Evolutionary conservation across 1,140 invertebrate genomes (phyloP).

Genomic region (Drosophila sp.): DNA sequence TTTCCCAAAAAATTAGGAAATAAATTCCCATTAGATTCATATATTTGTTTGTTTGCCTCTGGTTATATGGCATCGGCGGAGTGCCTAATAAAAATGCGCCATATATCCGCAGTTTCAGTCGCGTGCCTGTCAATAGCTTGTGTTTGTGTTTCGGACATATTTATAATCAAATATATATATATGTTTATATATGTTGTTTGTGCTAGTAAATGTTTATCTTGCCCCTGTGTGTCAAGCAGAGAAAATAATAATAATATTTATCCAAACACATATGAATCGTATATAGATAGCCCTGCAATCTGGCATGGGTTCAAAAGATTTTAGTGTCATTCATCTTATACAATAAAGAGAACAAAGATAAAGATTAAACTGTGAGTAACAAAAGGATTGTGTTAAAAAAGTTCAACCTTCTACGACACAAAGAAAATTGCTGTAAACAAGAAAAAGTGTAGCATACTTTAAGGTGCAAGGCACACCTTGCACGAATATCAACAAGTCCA

Average conservation of each 20-base stretch:
- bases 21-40: background rate
- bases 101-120: conserved; percentile 22
- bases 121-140: conserved; percentile 38
- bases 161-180: conserved; percentile 16
- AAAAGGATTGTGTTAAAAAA: background rate
- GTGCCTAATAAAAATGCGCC: conserved; percentile 1
- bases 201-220: conserved; percentile 46
- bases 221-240: conserved; percentile 32
- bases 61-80: background rate
- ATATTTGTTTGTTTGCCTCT: background rate
- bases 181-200: background rate
- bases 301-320: background rate
- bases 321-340: background rate
- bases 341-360: background rate
- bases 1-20: conserved; percentile 3
- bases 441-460: conserved; percentile 10
- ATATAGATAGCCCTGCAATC: conserved; percentile 2
- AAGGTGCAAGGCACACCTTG: conserved; percentile 26
- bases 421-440: background rate
- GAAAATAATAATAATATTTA: conserved; percentile 62
- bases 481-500: conserved; percentile 16
- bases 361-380: conserved; percentile 11
- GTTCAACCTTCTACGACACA: background rate
- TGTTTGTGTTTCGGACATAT: conserved; percentile 61
- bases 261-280: conserved; percentile 27